Base-by-base conservation (phyloP, 2,797 vertebrate genomes). In the Peromyscus aztecus region DNA sequence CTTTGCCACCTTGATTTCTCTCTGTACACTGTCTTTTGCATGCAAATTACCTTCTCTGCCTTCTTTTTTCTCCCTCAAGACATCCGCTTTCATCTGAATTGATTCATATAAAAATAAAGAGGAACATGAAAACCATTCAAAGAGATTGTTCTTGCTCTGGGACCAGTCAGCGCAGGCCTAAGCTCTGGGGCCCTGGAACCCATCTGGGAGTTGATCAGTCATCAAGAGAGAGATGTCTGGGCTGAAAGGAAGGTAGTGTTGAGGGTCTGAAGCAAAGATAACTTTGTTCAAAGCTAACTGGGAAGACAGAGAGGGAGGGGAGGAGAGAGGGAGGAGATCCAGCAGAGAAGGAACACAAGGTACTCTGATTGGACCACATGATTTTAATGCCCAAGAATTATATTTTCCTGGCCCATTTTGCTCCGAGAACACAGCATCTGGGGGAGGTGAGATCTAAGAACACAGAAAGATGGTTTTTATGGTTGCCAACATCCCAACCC, bases 101-200 rank as follows among this genome's bases (percentile, higher is more conserved):
- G 63, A 94, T 83, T 95, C 78, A 59, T 80, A 71, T 86, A 86
- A 91, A 91, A 76, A 95, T 85, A 81, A 86, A 87, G 73, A 55
- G 7, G 31, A 78, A 46, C 14, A 91, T 21, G 49, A 77, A 63
- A 16, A 43, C 37, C 63, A 49, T 40, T 82, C 21, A 65, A 75
- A 91, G 52, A 65, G 61, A 75, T 34, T 85, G 65, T 77, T 90
- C 55, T 34, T 57, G 34, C 78, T 91, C n/a, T 59, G 34, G 31
- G 14, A 75, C 23, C 43, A 14, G 43, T 6, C 2, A 19, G 82
- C n/a, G 31, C 65, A 77, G 40, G 3, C 6, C 2, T 24, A 6
- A 59, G 31, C 43, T 80, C 57, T 13, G 27, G 61, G 31, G 63
- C 49, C 23, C 69, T 1, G 17, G 11, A 43, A n/a, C 63, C 85